Evolutionary conservation across 2,113 vertebrate species (phyloP), one percentile per base, ranked within the genome.

Genomic region (Azemiops feae): DNA sequence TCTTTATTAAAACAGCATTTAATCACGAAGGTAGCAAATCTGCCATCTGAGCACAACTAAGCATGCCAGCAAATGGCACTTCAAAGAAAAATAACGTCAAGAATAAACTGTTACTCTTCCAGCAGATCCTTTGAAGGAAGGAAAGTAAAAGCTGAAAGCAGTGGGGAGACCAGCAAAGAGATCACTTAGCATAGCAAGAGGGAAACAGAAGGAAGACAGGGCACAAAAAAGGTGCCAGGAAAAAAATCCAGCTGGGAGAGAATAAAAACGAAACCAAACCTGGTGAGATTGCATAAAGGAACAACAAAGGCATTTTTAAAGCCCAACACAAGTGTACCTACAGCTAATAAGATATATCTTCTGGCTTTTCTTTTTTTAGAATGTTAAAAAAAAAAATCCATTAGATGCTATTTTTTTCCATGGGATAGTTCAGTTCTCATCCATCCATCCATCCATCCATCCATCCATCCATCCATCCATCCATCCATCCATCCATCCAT

Each of bases 121-220:
- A 81, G 50, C 1, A 92, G 53, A 90, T 18, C 4, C 55, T 95
- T 93, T 93, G 90, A 92, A 93, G 90, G 34, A 30, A n/a, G 5
- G 27, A 60, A 91, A 89, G n/a, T 50, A 91, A 58, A 94, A 92
- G 43, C 3, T 91, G 69, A 95, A 95, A 93, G 45, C 30, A 55
- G n/a, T 30, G 10, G 23, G 25, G 81, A 69, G 10, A 43, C 50
- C n/a, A 87, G 87, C 47, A 25, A 57, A 89, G 22, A 87, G 90
- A 9, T 58, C 16, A 86, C 57, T 92, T 74, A 88, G 52, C 4
- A 18, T 10, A 89, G 22, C 12, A 91, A 93, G 43, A 89, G 18
- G 1, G 90, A 93, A 2, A 87, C 0, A 55, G 87, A 91, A 91
- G 16, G 9, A 0, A 64, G 81, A 85, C 64, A 5, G 22, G 57